Evolutionary conservation across 1,140 invertebrate genomes (phyloP).

Genomic region (Psix sp.): DNA sequence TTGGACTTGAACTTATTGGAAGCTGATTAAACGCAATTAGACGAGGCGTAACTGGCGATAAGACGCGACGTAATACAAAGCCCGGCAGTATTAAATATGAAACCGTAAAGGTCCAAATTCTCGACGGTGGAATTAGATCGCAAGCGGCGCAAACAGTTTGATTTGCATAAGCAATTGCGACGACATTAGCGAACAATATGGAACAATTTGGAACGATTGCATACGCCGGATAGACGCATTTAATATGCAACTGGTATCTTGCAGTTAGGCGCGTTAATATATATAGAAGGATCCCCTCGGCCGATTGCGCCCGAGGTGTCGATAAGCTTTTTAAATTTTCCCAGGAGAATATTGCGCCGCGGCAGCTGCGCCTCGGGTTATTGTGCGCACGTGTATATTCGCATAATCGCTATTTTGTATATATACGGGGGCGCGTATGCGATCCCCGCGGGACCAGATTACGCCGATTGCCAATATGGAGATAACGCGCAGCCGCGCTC

Average conservation of each 20-base stretch:
- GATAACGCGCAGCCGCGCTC: slow-evolving; percentile 1
- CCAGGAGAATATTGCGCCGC: slow-evolving; percentile 46
- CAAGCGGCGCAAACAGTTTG: slow-evolving; percentile 26
- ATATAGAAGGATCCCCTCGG: slow-evolving; percentile 29
- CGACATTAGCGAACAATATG: slow-evolving; percentile 54
- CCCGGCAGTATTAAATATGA: slow-evolving; percentile 14
- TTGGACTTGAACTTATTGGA: slow-evolving; percentile 10
- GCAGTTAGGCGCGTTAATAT: slow-evolving; percentile 51
- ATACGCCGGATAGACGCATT: slow-evolving; percentile 31
- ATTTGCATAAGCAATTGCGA: slow-evolving; percentile 52
- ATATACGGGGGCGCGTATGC: slow-evolving; percentile 7
- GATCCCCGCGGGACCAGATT: slow-evolving; percentile 40
- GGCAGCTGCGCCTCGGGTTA: slow-evolving; percentile 53
- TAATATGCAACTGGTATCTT: slow-evolving; percentile 57
- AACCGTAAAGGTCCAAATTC: slow-evolving; percentile 22
- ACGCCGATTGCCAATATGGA: slow-evolving; percentile 28
- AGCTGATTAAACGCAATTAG: slow-evolving; percentile 17
- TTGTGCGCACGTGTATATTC: slow-evolving; percentile 58
- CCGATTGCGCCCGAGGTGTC: slow-evolving; percentile 52
- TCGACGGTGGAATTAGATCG: slow-evolving; percentile 27
- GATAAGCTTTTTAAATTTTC: slow-evolving; percentile 62
- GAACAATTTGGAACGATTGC: slow-evolving; percentile 49
- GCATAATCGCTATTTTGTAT: slow-evolving; percentile 53
- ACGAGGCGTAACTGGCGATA: slow-evolving; percentile 3
- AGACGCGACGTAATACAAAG: slow-evolving; percentile 20